Evolutionary conservation across 2,888 invertebrate genomes (phyloP), one percentile per base, ranked within the genome.

Genomic region (Caradrina kadenii): DNA sequence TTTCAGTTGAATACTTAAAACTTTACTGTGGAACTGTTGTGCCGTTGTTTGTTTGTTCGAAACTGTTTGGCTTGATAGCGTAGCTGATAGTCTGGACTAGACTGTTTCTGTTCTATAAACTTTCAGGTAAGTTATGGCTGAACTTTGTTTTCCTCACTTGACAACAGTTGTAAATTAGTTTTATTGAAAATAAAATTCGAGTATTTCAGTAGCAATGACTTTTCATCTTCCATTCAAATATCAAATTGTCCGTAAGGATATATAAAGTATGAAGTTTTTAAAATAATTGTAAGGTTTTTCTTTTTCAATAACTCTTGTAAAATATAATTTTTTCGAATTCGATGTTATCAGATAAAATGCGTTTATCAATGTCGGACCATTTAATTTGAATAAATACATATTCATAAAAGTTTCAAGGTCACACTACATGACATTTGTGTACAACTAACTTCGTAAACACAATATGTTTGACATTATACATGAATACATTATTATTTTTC

Each of bases 21-120:
- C 74, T 80, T 83, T 21, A 63, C 68, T 73, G 87, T 84, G 79
- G 73, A 60, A 82, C 69, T 78, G 62, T 71, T 60, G 77, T 78
- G 79, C 66, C 73, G 61, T 81, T 82, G 70, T 66, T 82, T 81
- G 80, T 72, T 81, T 82, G 80, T 76, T 79, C 66, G 50, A 65
- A 67, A 75, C 67, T 69, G 73, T 71, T 76, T 53, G 58, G 39
- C 61, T 63, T 67, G 65, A 67, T 68, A 48, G 53, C 39, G 61
- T 71, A 65, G 58, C 62, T 56, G 73, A 61, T 73, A 69, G 58
- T 78, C 56, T 73, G 53, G 69, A 66, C 56, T 70, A 42, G 39
- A 66, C 73, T 71, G 89, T 81, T 86, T 85, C 82, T 65, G 89
- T 89, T 89, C 89, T 89, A 88, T 88, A 89, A 85, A 85, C 85